Base-by-base conservation (phyloP, 2,113 vertebrate species). In the Salvelinus sp. region DNA sequence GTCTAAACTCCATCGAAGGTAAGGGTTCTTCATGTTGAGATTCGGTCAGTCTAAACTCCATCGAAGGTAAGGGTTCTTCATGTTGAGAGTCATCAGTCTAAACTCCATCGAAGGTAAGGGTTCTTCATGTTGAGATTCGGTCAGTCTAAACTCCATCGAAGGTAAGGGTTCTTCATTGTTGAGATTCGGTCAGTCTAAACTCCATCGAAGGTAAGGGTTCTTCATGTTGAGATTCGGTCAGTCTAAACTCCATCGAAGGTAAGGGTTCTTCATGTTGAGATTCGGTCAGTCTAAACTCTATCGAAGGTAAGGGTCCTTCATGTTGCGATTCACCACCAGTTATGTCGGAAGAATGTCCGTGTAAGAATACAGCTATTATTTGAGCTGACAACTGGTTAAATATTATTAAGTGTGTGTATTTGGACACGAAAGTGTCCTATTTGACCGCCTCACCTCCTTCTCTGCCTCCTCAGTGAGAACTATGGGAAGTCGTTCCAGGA, bases 1-100 rank as follows among this genome's bases (percentile, higher is more conserved):
- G 89, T 97, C 96, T 22, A 94, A 93, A 77, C 93, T 97, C 0
- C 96, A 97, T 88, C 92, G 95, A 30, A 30, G 28, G 28, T 30
- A 30, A 30, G 28, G 28, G 0, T 78, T 95, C 82, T 91, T 95
- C 76, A 92, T 96, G 88, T 87, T 95, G 88, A 93, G 89, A 68
- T 95, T 95, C 0, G 6, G 6, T 38, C 33, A 38, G 33, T 38
- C 33, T 23, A 94, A 94, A 76, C 93, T 97, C 0, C 96, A 97
- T 89, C 92, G 95, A 6, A 38, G 33, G 6, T 38, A 38, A 7
- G 33, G 6, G 33, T 30, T 30, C 3, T 30, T 30, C 28, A 30
- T 30, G 30, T 30, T 30, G 30, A 0, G 30, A 10, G 10, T 44
- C 38, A 0, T 38, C 38, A 38, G 38, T 38, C 38, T 23, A 94